A percentile compares a stretch with the other conserved stretches of the same genome.
Evolutionary conservation across 2,888 invertebrate species (phyloP).

Genomic region (Monoplex corrugatus): DNA sequence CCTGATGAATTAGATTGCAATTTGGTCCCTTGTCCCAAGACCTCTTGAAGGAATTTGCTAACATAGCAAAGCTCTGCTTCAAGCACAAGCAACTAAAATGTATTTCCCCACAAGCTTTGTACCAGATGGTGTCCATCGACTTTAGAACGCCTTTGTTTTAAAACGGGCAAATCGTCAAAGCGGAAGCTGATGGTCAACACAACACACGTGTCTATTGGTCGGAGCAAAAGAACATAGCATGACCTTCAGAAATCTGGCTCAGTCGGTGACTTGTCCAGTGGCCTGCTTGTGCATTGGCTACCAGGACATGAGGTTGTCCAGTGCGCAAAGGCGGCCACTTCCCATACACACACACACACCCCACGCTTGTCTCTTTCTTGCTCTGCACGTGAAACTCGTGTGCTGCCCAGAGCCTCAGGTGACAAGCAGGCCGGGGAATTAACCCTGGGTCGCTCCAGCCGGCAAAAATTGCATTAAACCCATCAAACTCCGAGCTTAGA

Average conservation of each 20-base stretch:
- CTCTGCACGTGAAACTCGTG: conserved; percentile 40
- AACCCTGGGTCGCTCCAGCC: conserved; percentile 42
- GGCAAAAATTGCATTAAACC: conserved; percentile 49
- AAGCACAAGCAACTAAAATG: no score
- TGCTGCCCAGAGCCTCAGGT: conserved; percentile 46
- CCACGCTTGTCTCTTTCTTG: not conserved
- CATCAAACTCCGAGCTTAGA: conserved; percentile 46
- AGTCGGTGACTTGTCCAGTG: not conserved
- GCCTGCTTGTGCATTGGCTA: not conserved
- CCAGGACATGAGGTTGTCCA: not conserved
- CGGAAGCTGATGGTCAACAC: no score
- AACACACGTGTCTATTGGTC: not conserved
- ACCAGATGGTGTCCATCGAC: no score
- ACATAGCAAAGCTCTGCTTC: no score
- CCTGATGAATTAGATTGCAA: no score
- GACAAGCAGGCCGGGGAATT: conserved; percentile 41
- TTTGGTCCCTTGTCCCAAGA: no score
- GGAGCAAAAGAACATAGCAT: not conserved
- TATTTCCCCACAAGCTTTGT: no score
- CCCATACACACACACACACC: not conserved
- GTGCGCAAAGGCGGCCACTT: not conserved
- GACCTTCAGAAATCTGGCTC: not conserved
- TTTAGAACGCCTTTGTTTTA: no score
- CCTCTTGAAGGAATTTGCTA: no score
- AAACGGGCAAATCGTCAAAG: no score